Conservation (phyloP, 2,797 vertebrate species). For the Enteromius viviparus region DNA sequence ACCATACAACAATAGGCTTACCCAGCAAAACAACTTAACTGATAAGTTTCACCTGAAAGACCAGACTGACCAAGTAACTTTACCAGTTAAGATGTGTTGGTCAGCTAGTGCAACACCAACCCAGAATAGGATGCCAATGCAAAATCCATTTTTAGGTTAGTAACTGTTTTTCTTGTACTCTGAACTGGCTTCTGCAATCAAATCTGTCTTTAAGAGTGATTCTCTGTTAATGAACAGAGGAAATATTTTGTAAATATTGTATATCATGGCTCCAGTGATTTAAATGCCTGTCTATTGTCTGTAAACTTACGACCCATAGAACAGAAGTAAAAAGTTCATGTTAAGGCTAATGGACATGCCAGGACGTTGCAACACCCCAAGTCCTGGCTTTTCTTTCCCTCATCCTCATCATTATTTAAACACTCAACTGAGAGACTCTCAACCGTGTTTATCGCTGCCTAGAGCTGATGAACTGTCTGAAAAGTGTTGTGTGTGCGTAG, state of each 20-base stretch:
- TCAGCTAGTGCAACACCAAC: background rate
- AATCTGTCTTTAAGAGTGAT: background rate
- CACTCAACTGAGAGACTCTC: conserved; percentile 29
- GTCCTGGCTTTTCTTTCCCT: conserved; percentile 28
- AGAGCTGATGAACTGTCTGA: conserved; percentile 15
- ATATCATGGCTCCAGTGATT: conserved; percentile 7
- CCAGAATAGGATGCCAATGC: background rate
- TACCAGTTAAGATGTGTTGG: background rate
- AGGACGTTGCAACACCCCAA: conserved; percentile 34
- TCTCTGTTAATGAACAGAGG: conserved; percentile 18
- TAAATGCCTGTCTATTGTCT: conserved; percentile 24
- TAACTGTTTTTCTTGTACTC: conserved; percentile 1
- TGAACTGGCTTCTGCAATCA: background rate
- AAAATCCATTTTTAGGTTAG: background rate
- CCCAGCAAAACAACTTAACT: background rate
- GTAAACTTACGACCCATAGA: conserved; percentile 26
- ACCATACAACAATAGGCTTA: background rate
- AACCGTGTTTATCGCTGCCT: conserved; percentile 32
- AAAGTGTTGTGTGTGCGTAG: conserved; percentile 25
- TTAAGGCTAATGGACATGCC: conserved; percentile 27
- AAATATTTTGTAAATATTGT: background rate
- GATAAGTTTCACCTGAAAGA: background rate
- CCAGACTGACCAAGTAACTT: background rate
- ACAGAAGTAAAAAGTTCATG: conserved; percentile 8
- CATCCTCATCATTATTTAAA: conserved; percentile 33